Conservation (phyloP, 2,113 vertebrate genomes). For the Meleagris gallopavo region DNA sequence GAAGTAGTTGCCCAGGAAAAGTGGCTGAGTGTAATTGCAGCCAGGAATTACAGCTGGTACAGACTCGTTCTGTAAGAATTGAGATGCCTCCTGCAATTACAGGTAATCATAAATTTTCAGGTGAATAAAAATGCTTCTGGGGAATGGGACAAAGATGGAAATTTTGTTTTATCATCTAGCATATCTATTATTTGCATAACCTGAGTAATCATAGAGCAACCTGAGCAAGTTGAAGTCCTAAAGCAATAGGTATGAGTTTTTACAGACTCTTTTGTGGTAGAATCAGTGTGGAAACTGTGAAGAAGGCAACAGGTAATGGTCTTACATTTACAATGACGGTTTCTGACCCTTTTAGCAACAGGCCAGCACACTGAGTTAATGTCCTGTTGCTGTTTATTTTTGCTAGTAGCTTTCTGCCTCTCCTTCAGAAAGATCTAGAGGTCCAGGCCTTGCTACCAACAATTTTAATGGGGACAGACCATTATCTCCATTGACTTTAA, state of each 20-base stretch:
- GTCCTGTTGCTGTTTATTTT: not conserved
- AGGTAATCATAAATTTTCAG: slow-evolving; percentile 17
- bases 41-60: not conserved
- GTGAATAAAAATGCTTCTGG: not conserved
- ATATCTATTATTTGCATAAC: not conserved
- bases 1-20: not conserved
- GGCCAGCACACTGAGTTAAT: rapidly evolving
- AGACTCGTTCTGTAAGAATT: not conserved
- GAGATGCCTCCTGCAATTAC: not conserved
- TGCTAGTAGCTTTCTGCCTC: not conserved
- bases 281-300: not conserved
- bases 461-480: not conserved
- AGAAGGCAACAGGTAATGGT: not conserved
- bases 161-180: not conserved
- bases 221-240: not conserved
- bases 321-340: not conserved
- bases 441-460: not conserved
- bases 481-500: not conserved
- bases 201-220: not conserved
- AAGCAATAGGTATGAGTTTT: not conserved
- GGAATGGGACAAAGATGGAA: not conserved
- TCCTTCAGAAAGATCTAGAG: not conserved
- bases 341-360: not conserved
- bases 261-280: not conserved
- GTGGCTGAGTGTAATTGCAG: not conserved